These are phyloP conservation scores for Mus musculus DNA, from an alignment of 2,113 vertebrate species.

Conservation along the genomic window GRCm39 chr10:55131001-55131500, in stretches of 20 bases:
- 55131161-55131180: not conserved
- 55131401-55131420: not conserved
- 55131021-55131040: not conserved
- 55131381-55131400: constrained; percentile 11
- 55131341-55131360: not conserved
- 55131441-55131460: not conserved
- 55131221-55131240: not conserved
- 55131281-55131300: not conserved
- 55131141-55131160: not conserved
- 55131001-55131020: constrained; percentile 4
- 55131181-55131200: not conserved
- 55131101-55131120: not conserved
- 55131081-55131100: not conserved
- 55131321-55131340: constrained; percentile 7
- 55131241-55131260: not conserved
- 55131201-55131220: not conserved
- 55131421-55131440: not conserved
- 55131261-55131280: not conserved
- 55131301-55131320: not conserved
- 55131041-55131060: not conserved
- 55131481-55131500: constrained; percentile 7
- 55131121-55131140: not conserved
- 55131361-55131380: not conserved
- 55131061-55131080: not conserved
- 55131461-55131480: not conserved